phyloP scores from a whole-genome alignment of 2,888 invertebrate genomes.

The Cinara cedri region DNA sequence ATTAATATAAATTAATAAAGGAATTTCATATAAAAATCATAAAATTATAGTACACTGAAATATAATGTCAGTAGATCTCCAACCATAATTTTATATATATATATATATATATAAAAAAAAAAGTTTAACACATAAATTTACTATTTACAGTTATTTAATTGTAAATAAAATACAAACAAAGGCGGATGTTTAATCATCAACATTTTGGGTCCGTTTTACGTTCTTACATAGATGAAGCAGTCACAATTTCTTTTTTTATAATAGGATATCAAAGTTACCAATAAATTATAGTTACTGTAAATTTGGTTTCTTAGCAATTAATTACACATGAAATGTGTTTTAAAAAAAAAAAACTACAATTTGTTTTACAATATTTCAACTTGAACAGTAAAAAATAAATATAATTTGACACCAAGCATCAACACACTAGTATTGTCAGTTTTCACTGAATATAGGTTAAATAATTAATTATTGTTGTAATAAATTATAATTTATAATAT shows the following conservation, averaged over 20 bases:
- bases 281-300: constrained; percentile 13
- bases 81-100: constrained; percentile 45
- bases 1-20: constrained; percentile 42
- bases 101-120: constrained; percentile 22
- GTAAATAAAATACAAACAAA: constrained; percentile 45
- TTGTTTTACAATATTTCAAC: constrained; percentile 21
- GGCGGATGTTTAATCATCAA: background rate
- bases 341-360: constrained; percentile 28
- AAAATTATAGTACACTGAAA: constrained; percentile 51
- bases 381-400: constrained; percentile 18
- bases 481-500: background rate
- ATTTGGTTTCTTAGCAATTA: constrained; percentile 14
- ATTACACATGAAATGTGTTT: background rate
- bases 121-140: constrained; percentile 46
- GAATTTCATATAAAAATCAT: constrained; percentile 34
- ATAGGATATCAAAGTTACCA: constrained; percentile 40
- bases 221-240: constrained; percentile 18
- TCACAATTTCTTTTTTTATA: constrained; percentile 22
- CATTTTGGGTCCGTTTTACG: constrained; percentile 19
- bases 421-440: constrained; percentile 23
- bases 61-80: constrained; percentile 49
- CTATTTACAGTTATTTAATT: constrained; percentile 48
- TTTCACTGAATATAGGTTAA: constrained; percentile 12
- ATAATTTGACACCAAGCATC: constrained; percentile 30
- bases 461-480: constrained; percentile 20